Evolutionary conservation across 1,140 invertebrate genomes (phyloP).

Genomic region (Brachionus paranguensis): DNA sequence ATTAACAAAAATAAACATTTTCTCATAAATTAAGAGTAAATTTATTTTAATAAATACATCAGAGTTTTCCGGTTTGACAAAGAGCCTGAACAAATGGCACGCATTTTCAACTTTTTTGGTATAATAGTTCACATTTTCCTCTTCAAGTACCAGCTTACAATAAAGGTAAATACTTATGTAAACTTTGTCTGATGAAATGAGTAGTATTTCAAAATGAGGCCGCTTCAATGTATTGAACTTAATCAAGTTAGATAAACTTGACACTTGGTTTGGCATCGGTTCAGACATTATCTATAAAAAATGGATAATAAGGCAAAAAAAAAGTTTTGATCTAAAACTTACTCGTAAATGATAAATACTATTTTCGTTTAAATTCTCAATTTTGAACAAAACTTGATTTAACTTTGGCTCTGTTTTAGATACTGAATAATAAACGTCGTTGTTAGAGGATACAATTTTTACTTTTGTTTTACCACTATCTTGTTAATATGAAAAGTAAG

Average conservation of each 20-base stretch:
- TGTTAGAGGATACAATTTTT: background rate
- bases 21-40: background rate
- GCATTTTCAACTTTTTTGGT: background rate
- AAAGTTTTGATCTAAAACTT: background rate
- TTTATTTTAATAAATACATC: background rate
- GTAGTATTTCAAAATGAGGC: background rate
- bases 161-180: background rate
- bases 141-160: background rate
- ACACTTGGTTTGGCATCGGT: background rate
- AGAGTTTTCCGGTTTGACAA: background rate
- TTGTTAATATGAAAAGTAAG: background rate
- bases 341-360: background rate
- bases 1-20: background rate
- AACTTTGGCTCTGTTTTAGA: background rate
- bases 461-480: background rate
- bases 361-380: background rate
- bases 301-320: background rate
- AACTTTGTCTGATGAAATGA: background rate
- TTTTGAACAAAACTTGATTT: background rate
- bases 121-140: slow-evolving; percentile 2
- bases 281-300: background rate
- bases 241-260: slow-evolving; percentile 8
- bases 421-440: background rate
- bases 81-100: background rate
- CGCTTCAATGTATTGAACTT: background rate